Base-by-base conservation (phyloP, 2,888 invertebrate species). In the Notodonta dromedarius region DNA sequence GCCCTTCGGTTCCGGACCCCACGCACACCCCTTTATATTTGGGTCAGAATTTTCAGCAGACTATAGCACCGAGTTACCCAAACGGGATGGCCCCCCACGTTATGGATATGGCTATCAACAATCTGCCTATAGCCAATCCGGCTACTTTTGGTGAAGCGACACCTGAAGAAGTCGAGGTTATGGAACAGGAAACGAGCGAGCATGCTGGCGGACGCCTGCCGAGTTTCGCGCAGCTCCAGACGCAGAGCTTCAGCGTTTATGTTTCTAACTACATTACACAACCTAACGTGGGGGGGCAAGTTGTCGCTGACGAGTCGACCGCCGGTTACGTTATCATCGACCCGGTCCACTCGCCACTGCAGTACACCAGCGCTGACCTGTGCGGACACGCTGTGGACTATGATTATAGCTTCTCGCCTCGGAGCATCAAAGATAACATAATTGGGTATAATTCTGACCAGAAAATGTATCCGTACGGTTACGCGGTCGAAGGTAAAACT, bases 61-160 rank as follows among this genome's bases (percentile, higher is more conserved):
- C 90, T 92, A 90, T 94, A 94, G 89, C 92, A 87, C 93, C 95
- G 96, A 95, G 90, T 91, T 96, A 96, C 96, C 96, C 96, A 96
- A 96, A 96, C 96, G 96, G 94, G 95, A 95, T 95, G 95, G 96
- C 96, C 96, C 96, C 96, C 96, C 96, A 96, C 96, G 96, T 96
- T 96, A 96, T 95, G 95, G 95, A 94, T 96, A 96, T 94, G 94
- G 95, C 94, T 96, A 94, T 94, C 95, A 94, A 91, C 95, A 94
- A 92, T 94, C 93, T 94, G 94, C 94, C 93, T 92, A 95, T 94
- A 94, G 94, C 95, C 92, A 95, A 91, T 95, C 96, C 94, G 96
- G 96, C 94, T 97, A 96, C 95, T 97, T 97, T 95, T 97, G 97
- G 97, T 97, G 96, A 95, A 94, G 88, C 87, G 35, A 74, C 89